Base-by-base conservation (phyloP, 1,140 invertebrate species). In the Drosophila athabasca region DNA sequence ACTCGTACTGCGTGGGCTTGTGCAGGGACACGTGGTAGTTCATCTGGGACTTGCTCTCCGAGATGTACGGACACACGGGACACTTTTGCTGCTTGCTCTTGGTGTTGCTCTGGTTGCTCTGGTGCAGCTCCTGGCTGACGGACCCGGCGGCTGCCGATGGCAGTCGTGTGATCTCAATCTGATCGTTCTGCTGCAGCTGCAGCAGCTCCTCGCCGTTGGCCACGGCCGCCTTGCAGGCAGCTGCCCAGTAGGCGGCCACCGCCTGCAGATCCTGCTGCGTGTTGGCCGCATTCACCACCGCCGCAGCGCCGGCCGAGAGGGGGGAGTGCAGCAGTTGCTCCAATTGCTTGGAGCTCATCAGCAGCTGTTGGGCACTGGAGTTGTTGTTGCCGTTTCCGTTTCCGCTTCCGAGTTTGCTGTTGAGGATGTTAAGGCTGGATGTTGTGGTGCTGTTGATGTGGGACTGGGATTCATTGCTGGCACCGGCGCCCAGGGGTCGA, bases 21-120 rank as follows among this genome's bases (percentile, higher is more conserved):
- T 98, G 96, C 83, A 97, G 96, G 89, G 97, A 96, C 75, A 96
- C 95, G 77, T 97, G 96, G 90, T 97, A 96, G 70, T 96, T 94
- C 80, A 95, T 96, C 88, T 97, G 96, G 45, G 95, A 96, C 90
- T 96, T 96, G 84, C 95, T 96, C 81, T 96, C 96, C 26, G 95
- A 96, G 64, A 95, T 95, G 90, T 96, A 97, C 0, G 96, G 96
- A 91, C 96, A 97, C 45, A 94, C 92, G 0, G 93, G 92, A 79
- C 96, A 97, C 78, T 94, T 94, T 88, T 95, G 95, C 61, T 95
- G 93, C 79, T 90, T 91, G 55, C 80, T 82, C 61, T 90, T 90
- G 13, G 90, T 88, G 24, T 90, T 91, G 31, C 45, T 87, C 51
- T 35, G 65, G 70, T 26, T 79, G 62, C 19, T 62, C 50, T 24